Evolutionary conservation across 2,113 vertebrate species (phyloP).

Genomic region (Dicrurus megarhynchus): DNA sequence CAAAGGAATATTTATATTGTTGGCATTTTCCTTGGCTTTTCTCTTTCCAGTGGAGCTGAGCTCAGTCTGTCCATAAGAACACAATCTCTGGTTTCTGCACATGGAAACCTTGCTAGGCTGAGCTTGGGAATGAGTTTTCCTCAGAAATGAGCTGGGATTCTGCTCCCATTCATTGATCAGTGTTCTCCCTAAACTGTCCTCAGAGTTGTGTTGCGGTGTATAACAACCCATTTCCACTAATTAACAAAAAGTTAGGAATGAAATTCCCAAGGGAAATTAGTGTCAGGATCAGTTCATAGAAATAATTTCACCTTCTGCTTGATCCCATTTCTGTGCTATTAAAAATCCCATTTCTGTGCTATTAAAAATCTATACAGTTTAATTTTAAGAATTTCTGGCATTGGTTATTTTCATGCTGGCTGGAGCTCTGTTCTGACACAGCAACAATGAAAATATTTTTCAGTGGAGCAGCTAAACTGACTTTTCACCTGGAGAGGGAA

Average conservation of each 20-base stretch:
- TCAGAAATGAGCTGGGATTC: background rate
- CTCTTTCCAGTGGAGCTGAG: background rate
- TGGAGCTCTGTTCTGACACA: background rate
- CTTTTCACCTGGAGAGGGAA: background rate
- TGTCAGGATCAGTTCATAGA: background rate
- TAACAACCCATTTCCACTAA: background rate
- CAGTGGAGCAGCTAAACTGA: background rate
- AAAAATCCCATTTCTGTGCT: background rate
- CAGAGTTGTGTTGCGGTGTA: background rate
- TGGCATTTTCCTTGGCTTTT: background rate
- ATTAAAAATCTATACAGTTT: background rate
- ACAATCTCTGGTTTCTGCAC: background rate
- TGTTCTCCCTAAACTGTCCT: background rate
- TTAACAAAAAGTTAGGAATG: background rate
- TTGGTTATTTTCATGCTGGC: background rate
- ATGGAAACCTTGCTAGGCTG: background rate
- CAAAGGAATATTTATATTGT: accelerated
- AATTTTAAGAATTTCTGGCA: background rate
- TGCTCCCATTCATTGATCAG: accelerated
- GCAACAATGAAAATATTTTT: background rate
- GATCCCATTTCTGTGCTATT: background rate
- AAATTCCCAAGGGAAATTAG: background rate
- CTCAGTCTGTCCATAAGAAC: accelerated
- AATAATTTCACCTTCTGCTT: background rate
- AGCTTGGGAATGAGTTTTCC: background rate